These are phyloP conservation scores for Dendrolimus pini DNA, from an alignment of 2,888 invertebrate genomes.

Conservation along the genomic window DNA sequence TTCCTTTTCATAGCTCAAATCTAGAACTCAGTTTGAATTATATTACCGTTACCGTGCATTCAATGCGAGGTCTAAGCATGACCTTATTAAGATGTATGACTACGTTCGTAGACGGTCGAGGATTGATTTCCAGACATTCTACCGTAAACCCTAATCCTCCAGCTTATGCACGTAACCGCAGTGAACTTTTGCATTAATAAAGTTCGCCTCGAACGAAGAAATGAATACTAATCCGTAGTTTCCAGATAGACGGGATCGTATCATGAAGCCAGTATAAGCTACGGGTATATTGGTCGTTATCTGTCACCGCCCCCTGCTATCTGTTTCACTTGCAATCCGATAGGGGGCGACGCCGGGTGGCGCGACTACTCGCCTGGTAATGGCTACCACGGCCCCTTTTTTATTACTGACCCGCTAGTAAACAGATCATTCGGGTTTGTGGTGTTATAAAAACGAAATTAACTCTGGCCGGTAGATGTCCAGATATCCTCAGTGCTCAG, in stretches of 20 bases:
- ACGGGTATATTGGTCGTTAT: conserved; percentile 63
- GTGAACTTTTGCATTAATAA: conserved; percentile 9
- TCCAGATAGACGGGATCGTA: neutral
- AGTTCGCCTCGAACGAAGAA: neutral
- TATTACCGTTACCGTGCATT: no score
- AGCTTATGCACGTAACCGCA: neutral
- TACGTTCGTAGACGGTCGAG: neutral
- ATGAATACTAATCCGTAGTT: neutral
- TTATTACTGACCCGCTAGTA: conserved; percentile 77
- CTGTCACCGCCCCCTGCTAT: conserved; percentile 69
- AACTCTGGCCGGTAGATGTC: conserved; percentile 66
- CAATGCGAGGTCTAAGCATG: neutral
- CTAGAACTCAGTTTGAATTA: no score
- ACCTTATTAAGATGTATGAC: neutral
- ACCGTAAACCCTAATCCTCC: neutral
- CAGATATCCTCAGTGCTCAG: conserved; percentile 56
- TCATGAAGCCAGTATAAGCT: neutral
- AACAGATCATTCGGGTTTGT: conserved; percentile 77
- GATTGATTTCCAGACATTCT: neutral
- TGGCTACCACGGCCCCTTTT: conserved; percentile 70
- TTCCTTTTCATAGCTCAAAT: no score
- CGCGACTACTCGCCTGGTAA: conserved; percentile 62
- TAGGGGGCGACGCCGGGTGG: conserved; percentile 68
- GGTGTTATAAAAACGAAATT: conserved; percentile 77
- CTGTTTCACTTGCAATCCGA: conserved; percentile 74